Conservation (phyloP, 2,113 vertebrate genomes). For the Athene cunicularia region DNA sequence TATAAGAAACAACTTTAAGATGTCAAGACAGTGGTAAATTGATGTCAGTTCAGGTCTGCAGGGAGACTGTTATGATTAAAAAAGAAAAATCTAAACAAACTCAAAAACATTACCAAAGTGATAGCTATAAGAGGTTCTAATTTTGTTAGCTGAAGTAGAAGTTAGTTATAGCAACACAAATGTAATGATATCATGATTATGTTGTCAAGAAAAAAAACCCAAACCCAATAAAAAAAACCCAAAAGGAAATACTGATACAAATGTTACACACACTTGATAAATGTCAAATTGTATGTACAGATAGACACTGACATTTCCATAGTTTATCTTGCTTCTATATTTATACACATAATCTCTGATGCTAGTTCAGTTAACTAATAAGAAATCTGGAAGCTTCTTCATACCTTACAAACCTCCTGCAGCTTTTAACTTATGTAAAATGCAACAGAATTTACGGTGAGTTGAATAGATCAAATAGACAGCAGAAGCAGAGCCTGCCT, state of each 20-base stretch:
- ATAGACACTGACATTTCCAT: neutral
- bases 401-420: neutral
- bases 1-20: slow-evolving; percentile 65
- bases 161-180: neutral
- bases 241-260: neutral
- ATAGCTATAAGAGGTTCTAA: neutral
- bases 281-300: neutral
- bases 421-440: neutral
- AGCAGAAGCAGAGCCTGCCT: neutral
- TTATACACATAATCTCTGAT: neutral
- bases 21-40: slow-evolving; percentile 66
- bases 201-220: neutral
- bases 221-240: neutral
- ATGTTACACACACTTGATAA: neutral
- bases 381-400: slow-evolving; percentile 25
- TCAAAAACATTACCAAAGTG: slow-evolving; percentile 6
- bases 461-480: neutral
- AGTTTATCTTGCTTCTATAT: neutral
- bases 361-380: neutral
- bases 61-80: slow-evolving; percentile 30
- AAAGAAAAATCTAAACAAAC: slow-evolving; percentile 52
- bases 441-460: slow-evolving; percentile 2
- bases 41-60: slow-evolving; percentile 54
- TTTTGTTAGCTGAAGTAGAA: slow-evolving; percentile 2
- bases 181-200: neutral